These are phyloP conservation scores for Gryllus longicercus DNA, from an alignment of 2,888 invertebrate species.

Conservation along the genomic window DNA sequence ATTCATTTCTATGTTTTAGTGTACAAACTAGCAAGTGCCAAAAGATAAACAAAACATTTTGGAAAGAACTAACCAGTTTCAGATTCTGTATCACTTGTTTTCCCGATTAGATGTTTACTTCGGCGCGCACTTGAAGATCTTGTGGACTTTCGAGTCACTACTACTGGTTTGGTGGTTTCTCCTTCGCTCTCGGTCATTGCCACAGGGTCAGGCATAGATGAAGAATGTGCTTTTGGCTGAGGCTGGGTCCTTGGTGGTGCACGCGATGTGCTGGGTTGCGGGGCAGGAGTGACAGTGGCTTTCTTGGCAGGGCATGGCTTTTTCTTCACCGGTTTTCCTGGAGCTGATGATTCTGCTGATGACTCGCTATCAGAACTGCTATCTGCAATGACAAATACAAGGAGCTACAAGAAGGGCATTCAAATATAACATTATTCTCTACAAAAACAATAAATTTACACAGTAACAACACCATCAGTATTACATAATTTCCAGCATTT, in stretches of 20 bases:
- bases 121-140: constrained; percentile 63
- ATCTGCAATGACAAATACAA: constrained; percentile 35
- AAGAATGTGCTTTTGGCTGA: constrained; percentile 39
- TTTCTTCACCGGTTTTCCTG: constrained; percentile 29
- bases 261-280: neutral
- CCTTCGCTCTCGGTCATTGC: constrained; percentile 47
- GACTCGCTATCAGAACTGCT: constrained; percentile 40
- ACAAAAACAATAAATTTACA: neutral
- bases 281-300: constrained; percentile 21
- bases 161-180: constrained; percentile 42
- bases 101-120: constrained; percentile 42
- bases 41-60: neutral
- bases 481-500: neutral
- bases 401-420: no score
- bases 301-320: constrained; percentile 33
- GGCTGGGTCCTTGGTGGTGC: constrained; percentile 28
- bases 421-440: neutral
- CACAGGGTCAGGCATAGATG: constrained; percentile 44
- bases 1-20: no score
- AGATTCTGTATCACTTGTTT: constrained; percentile 42
- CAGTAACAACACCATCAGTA: neutral
- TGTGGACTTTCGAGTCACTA: constrained; percentile 62
- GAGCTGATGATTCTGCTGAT: constrained; percentile 30
- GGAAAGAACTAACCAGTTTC: constrained; percentile 39
- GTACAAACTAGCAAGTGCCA: no score